Evolutionary conservation across 64 coral and sea anemone genomes (phyloP), one percentile per base, ranked within the genome.

Genomic region (Platygyra sinensis): DNA sequence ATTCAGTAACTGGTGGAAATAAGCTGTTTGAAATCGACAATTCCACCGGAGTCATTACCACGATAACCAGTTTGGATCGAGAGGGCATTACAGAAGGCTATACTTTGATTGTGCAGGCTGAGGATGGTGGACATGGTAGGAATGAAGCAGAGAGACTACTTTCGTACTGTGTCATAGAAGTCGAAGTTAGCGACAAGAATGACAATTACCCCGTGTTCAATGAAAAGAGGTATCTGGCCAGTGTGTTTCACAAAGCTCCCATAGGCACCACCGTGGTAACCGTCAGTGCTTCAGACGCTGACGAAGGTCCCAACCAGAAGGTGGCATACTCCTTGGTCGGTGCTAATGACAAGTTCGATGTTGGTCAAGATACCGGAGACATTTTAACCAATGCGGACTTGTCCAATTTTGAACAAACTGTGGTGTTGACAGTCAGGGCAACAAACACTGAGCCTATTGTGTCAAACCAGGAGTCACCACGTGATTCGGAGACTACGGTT

Each of bases 121-220:
- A 87, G 24, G 95, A 96, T 36, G 95, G 95, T 0, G 95, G 91
- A 2, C 74, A 92, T n/a, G 79, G 75, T 3, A 91, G 54, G 22
- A 30, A 79, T 6, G 20, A 51, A 8, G 77, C 83, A 2, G 82
- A 87, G 64, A 75, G 95, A 20, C 84, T 96, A 77, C 82, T 96
- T 13, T 82, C 88, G 7, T 90, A 90, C 13, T 94, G 91, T 30
- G 80, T 91, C 27, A 16, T 96, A 3, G 75, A 67, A 2, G 88
- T 96, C 0, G 31, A 78, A 30, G 88, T 96, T 69, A 57, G 52
- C 5, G 95, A 96, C 42, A 69, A n/a, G 3, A 96, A 96, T 27
- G 95, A 96, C 51, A 86, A 91, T 33, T 96, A 87, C 16, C 95
- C 95, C 29, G 50, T 75, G 30, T 96, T 96, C 62, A 49, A 77